Evolutionary conservation across 92 coral and sea anemone genomes (phyloP).

Genomic region (Paramuricea clavata): DNA sequence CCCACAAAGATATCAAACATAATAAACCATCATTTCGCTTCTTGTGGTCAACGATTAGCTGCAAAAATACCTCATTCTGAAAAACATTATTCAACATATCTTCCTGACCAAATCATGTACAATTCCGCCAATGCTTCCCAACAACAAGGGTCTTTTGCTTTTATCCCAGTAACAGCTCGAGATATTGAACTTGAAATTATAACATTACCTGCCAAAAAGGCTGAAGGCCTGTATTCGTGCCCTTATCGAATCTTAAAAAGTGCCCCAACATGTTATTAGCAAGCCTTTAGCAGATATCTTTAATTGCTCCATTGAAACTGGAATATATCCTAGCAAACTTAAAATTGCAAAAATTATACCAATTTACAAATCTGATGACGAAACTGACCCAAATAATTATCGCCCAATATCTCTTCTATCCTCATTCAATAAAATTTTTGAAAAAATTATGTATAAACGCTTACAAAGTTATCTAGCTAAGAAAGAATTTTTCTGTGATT

Average conservation of each 20-base stretch:
- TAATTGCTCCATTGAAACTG: too few species aligned
- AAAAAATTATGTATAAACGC: too few species aligned
- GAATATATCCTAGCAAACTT: too few species aligned
- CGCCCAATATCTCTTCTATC: constrained; percentile 54
- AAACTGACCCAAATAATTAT: constrained; percentile 32
- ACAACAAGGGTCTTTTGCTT: background rate
- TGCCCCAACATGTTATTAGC: constrained; percentile 39
- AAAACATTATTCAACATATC: background rate
- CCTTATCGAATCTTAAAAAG: constrained; percentile 33
- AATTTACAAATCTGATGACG: constrained; percentile 53
- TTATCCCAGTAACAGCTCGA: background rate
- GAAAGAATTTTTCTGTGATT: too few species aligned
- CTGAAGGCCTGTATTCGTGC: constrained; percentile 49
- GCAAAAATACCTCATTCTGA: background rate
- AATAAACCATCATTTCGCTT: background rate
- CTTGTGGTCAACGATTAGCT: background rate
- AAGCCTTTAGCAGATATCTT: constrained; percentile 29
- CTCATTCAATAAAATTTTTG: constrained; percentile 29
- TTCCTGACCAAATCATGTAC: background rate
- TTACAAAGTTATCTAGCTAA: too few species aligned
- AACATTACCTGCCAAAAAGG: background rate
- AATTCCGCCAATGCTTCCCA: background rate
- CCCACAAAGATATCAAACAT: background rate
- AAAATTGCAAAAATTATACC: constrained; percentile 51
- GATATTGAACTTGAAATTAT: background rate